These are phyloP conservation scores for Rhinoraja longicauda DNA, from an alignment of 2,797 vertebrate species.

Conservation along the genomic window DNA sequence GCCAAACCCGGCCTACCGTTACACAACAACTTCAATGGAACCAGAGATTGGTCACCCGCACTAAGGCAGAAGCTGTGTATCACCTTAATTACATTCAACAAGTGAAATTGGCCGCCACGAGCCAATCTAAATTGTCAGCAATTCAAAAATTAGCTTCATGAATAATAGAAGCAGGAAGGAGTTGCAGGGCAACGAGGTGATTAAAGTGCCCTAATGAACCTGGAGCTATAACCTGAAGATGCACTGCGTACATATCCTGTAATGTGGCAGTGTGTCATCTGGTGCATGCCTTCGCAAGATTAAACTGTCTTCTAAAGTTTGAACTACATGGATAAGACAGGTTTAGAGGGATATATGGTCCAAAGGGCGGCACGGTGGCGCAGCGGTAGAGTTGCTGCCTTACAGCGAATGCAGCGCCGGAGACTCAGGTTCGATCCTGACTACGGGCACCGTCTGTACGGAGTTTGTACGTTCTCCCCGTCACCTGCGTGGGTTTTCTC, in stretches of 20 bases:
- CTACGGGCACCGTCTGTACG: too few species aligned
- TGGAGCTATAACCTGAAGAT: background rate
- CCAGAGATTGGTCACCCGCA: background rate
- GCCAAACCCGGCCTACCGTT: background rate
- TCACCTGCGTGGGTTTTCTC: too few species aligned
- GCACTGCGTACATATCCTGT: background rate
- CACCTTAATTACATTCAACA: background rate
- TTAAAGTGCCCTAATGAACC: background rate
- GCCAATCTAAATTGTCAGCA: background rate
- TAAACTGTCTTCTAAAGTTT: too few species aligned
- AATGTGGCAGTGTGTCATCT: background rate
- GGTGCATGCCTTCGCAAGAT: background rate
- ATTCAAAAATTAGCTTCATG: background rate
- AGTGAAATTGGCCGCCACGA: background rate
- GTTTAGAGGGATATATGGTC: too few species aligned
- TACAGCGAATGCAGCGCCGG: too few species aligned
- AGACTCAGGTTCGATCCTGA: too few species aligned
- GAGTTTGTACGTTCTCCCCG: too few species aligned
- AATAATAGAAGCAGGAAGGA: conserved; percentile 10
- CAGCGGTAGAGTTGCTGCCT: too few species aligned
- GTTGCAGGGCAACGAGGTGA: background rate
- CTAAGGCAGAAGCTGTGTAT: background rate
- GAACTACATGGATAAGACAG: too few species aligned
- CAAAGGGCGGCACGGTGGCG: too few species aligned
- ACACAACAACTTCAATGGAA: background rate